Percentiles rank a stretch among this genome's conserved stretches.
Conservation (phyloP, 2,797 vertebrate genomes). For the Falco cherrug region DNA sequence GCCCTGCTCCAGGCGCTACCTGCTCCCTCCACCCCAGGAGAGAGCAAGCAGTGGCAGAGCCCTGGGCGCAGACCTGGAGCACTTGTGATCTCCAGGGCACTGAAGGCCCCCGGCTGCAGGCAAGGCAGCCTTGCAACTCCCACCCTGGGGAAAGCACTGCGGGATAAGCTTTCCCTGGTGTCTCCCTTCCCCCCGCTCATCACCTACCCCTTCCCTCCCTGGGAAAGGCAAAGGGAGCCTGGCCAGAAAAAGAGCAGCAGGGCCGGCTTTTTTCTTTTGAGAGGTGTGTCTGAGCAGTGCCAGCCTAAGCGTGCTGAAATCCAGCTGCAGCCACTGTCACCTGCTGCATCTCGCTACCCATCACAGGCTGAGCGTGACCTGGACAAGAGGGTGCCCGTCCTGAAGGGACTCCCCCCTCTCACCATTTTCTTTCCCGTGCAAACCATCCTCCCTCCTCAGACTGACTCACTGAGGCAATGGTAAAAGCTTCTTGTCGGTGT, state of each 20-base stretch:
- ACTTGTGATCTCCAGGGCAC: not conserved
- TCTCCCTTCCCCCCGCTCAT: not conserved
- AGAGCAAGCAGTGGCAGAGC: not conserved
- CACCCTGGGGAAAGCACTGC: not conserved
- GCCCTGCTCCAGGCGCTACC: not conserved
- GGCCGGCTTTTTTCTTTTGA: not conserved
- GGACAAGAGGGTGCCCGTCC: not conserved
- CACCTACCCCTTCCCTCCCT: not conserved
- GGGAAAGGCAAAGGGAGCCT: not conserved
- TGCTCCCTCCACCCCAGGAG: not conserved
- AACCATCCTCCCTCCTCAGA: not conserved
- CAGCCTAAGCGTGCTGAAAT: not conserved
- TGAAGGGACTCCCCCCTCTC: not conserved
- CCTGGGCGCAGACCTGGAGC: not conserved
- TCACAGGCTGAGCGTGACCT: not conserved
- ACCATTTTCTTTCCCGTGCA: not conserved
- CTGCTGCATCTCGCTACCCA: not conserved
- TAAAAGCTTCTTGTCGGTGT: not conserved
- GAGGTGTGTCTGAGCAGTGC: not conserved
- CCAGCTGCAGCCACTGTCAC: not conserved
- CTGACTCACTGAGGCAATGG: not conserved
- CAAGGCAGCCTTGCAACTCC: not conserved
- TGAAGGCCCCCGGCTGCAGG: rapidly evolving
- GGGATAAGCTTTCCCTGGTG: not conserved
- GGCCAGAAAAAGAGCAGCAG: not conserved